Conservation (phyloP, 2,888 invertebrate species). For the Fabriciana adippe region DNA sequence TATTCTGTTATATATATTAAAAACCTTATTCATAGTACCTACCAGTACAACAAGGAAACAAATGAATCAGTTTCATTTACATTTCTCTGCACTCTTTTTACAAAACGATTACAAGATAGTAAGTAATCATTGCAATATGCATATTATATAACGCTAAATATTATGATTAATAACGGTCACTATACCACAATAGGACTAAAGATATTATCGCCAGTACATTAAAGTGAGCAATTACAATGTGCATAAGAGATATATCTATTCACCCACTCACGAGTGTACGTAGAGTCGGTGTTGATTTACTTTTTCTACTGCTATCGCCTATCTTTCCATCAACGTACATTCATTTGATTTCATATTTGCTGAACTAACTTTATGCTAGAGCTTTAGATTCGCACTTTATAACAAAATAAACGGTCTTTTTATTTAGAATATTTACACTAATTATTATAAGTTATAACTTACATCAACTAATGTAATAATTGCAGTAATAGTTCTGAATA, state of each 20-base stretch:
- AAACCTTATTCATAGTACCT: too few species aligned
- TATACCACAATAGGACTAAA: conserved; percentile 1
- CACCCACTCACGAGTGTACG: conserved; percentile 29
- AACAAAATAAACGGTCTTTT: background rate
- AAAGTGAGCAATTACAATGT: conserved; percentile 42
- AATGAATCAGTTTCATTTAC: too few species aligned
- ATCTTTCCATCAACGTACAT: conserved; percentile 18
- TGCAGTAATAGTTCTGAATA: too few species aligned
- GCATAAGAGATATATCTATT: conserved; percentile 25
- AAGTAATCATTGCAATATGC: too few species aligned
- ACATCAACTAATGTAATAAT: too few species aligned
- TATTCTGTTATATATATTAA: too few species aligned
- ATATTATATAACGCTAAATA: too few species aligned
- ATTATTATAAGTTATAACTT: too few species aligned
- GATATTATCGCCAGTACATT: conserved; percentile 36
- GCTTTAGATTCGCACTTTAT: background rate
- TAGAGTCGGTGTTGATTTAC: conserved; percentile 29
- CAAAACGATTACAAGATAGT: too few species aligned
- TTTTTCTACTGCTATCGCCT: conserved; percentile 31
- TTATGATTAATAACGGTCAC: background rate
- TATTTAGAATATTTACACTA: background rate
- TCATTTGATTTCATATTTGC: conserved; percentile 32
- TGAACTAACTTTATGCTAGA: conserved; percentile 14
- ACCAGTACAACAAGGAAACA: too few species aligned
- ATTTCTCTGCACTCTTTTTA: too few species aligned